Base-by-base conservation (phyloP, 2,113 vertebrate species). In the Psophia crepitans region DNA sequence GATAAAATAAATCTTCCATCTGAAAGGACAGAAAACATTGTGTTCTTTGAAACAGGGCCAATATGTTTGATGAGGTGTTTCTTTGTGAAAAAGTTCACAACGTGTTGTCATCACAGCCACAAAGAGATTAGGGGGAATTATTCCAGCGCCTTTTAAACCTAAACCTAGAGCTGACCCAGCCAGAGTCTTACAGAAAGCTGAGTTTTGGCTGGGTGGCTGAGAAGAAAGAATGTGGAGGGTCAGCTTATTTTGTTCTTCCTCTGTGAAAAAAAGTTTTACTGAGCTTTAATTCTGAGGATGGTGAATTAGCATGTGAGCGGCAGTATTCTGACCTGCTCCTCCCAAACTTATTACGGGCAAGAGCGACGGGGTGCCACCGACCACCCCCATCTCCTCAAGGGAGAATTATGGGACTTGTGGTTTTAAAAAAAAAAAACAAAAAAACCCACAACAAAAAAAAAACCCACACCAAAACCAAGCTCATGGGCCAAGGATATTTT, bases 21-120 rank as follows among this genome's bases (percentile, higher is more conserved):
- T 60, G 46, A 84, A 87, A 97, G 97, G 87, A 97, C 93, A 97
- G 87, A 96, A 97, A 94, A 93, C 97, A 94, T 51, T 88, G 48
- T 81, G 93, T 93, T 95, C 96, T 92, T 81, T 97, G 92, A 95
- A 89, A 84, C 76, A 33, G 8, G 39, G 61, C 96, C 79, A 68
- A 74, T 35, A 84, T 37, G 32, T 90, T 81, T 68, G 90, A 96
- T 87, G 69, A 87, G 81, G 73, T 81, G 51, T 86, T 94, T 89
- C 90, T 87, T 75, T 90, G 89, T 94, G 85, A 97, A 94, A 77
- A 95, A 63, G 86, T 71, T 93, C 88, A 63, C 84, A 77, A 96
- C 32, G 46, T 92, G 85, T 77, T 91, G 87, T 88, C 66, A 95
- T 61, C 60, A 87, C 78, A 96, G 48, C 8, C 71, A 94, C 76